Conservation (phyloP, 1,140 invertebrate species). For the Ceratoteleas bidentatus region DNA sequence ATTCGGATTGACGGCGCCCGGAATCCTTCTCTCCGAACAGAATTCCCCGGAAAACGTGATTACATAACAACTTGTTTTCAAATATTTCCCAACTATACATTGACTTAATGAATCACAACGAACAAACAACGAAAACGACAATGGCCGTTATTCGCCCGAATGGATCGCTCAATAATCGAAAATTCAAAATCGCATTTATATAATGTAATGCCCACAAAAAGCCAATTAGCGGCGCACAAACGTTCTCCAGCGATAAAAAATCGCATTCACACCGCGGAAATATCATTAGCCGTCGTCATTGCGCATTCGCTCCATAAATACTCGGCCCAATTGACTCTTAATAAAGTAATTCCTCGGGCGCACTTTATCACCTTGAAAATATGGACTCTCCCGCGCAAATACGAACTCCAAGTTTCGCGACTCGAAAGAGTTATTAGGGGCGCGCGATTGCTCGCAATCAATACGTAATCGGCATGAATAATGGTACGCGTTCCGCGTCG, state of each 20-base stretch:
- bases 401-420: conserved; percentile 17
- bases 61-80: not conserved
- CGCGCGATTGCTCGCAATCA: conserved; percentile 37
- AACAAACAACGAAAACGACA: too few relatives aligned
- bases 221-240: not conserved
- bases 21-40: not conserved
- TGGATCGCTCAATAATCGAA: too few relatives aligned
- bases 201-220: not conserved
- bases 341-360: conserved; percentile 45
- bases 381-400: conserved; percentile 18
- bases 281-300: conserved; percentile 8
- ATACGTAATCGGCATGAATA: conserved; percentile 57
- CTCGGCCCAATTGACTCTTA: conserved; percentile 22
- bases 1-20: not conserved
- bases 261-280: not conserved
- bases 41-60: not conserved
- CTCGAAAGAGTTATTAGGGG: conserved; percentile 47
- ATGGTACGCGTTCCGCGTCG: conserved; percentile 16
- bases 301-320: conserved; percentile 24
- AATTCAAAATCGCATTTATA: too few relatives aligned
- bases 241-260: not conserved
- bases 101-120: too few relatives aligned
- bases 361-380: conserved; percentile 46
- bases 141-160: too few relatives aligned
- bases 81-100: not conserved